These are phyloP conservation scores for Palythoa heliodiscus DNA, from an alignment of 92 coral and sea anemone genomes.

Conservation along the genomic window DNA sequence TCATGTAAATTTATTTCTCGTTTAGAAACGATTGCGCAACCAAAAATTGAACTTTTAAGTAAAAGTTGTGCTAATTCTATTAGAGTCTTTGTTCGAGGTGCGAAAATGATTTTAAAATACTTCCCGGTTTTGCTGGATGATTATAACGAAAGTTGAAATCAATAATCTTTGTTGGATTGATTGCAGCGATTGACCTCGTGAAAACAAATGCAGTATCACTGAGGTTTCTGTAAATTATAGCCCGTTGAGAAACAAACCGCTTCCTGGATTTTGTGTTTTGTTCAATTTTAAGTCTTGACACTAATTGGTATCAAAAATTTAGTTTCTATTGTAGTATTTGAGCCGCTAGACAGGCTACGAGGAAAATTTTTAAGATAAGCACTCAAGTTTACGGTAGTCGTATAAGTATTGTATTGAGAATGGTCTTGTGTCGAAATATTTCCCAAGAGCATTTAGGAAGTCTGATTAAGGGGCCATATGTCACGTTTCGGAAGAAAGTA, in stretches of 20 bases:
- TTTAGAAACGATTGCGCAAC: background rate
- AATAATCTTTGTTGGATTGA: background rate
- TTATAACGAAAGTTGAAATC: background rate
- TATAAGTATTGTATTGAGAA: constrained; percentile 5
- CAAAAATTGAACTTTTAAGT: background rate
- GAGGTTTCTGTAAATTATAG: background rate
- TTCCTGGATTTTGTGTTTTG: constrained; percentile 29
- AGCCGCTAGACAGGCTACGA: background rate
- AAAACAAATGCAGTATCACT: constrained; percentile 19
- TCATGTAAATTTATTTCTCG: background rate
- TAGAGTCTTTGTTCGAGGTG: background rate
- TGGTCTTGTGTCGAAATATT: background rate
- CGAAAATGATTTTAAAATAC: background rate
- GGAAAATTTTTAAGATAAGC: background rate
- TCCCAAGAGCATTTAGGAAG: constrained; percentile 39
- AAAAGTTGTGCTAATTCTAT: background rate
- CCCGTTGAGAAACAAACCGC: background rate
- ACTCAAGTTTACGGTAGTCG: background rate
- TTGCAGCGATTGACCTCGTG: background rate
- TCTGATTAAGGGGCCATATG: constrained; percentile 2
- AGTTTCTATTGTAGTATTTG: background rate
- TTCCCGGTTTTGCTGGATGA: background rate
- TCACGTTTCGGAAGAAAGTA: background rate
- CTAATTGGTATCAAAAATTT: background rate
- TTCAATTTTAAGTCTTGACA: constrained; percentile 2